phyloP scores from a whole-genome alignment of 2,888 invertebrate species.

The Automeris io region DNA sequence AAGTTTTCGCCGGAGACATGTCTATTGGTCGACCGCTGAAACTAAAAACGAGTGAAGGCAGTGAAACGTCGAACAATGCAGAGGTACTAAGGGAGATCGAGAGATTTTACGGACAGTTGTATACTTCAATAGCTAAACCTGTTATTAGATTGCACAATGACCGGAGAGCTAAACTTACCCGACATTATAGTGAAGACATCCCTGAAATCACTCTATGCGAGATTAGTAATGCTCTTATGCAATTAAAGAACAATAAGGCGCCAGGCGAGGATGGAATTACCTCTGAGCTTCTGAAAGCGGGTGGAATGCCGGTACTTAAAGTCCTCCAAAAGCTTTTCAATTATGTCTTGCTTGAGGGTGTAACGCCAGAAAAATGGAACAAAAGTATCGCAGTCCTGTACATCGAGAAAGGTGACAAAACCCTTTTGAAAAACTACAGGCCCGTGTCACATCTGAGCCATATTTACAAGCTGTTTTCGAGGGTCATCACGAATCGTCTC shows the following conservation, averaged over 20 bases:
- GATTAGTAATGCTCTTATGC: conserved; percentile 2
- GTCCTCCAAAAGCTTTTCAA: conserved; percentile 13
- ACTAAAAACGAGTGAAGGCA: background rate
- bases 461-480: background rate
- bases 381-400: background rate
- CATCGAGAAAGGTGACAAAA: background rate
- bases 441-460: background rate
- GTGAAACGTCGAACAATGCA: background rate
- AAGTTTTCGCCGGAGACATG: no score
- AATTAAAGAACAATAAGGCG: conserved; percentile 7
- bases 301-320: conserved; percentile 12
- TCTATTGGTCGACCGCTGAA: background rate
- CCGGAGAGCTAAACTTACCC: conserved; percentile 1
- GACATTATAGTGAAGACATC: conserved; percentile 6
- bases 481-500: no score
- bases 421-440: background rate
- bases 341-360: no score
- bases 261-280: conserved; percentile 14
- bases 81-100: background rate
- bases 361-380: background rate
- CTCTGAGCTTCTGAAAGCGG: conserved; percentile 14
- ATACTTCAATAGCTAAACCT: background rate
- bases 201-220: conserved; percentile 3
- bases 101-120: background rate
- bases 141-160: background rate